phyloP scores from a whole-genome alignment of 2,797 vertebrate genomes.

The Naso thynnoides region DNA sequence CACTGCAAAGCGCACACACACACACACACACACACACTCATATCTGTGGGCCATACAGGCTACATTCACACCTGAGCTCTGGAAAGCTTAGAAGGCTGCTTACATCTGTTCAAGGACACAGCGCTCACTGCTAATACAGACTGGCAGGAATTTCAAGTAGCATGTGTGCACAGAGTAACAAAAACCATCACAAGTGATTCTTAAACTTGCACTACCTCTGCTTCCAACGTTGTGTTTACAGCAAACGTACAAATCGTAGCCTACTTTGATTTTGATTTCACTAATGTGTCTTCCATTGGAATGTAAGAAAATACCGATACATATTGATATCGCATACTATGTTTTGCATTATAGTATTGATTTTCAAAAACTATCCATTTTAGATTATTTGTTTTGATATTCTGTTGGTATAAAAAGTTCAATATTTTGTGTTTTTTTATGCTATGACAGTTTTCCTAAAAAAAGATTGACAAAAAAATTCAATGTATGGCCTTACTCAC shows the following conservation, averaged over 20 bases:
- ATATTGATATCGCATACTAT: too few species aligned
- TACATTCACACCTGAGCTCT: constrained; percentile 2
- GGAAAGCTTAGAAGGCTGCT: constrained; percentile 18
- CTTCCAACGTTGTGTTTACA: background rate
- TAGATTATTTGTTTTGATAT: too few species aligned
- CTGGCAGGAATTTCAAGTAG: constrained; percentile 2
- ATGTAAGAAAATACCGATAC: too few species aligned
- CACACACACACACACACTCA: background rate
- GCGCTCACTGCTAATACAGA: background rate
- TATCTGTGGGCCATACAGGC: background rate
- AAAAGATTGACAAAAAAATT: too few species aligned
- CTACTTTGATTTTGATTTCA: background rate
- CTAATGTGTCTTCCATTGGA: background rate
- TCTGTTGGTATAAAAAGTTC: too few species aligned
- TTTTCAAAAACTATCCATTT: too few species aligned
- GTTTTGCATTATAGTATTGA: too few species aligned
- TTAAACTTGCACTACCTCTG: background rate
- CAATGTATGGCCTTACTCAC: too few species aligned
- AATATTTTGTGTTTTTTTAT: too few species aligned
- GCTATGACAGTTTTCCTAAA: too few species aligned
- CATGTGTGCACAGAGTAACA: background rate
- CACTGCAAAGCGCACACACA: background rate
- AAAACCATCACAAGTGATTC: background rate
- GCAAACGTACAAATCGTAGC: too few species aligned
- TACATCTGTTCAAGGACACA: constrained; percentile 17